Evolutionary conservation across 2,113 vertebrate species (phyloP).

Genomic region (Hirundichthys speculiger): DNA sequence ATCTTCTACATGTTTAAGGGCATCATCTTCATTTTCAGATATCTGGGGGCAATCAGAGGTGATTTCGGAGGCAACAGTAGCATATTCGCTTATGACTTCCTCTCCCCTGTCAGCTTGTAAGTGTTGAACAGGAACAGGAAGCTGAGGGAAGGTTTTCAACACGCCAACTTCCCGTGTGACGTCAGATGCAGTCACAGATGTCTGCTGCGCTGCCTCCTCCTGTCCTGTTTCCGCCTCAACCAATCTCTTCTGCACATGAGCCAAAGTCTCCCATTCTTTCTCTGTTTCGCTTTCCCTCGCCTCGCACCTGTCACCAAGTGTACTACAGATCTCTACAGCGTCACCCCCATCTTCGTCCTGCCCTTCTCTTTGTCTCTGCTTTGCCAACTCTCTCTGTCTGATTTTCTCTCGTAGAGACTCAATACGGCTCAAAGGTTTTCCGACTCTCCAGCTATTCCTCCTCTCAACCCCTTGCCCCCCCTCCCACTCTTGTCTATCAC

Average conservation of each 20-base stretch:
- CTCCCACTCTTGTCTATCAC: slow-evolving; percentile 43
- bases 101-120: slow-evolving; percentile 55
- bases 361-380: slow-evolving; percentile 29
- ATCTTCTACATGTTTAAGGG: slow-evolving; percentile 55
- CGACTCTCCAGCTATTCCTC: slow-evolving; percentile 74
- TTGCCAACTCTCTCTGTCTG: slow-evolving; percentile 65
- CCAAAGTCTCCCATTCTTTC: slow-evolving; percentile 41
- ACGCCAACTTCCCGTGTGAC: slow-evolving; percentile 75
- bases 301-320: slow-evolving; percentile 10
- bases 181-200: slow-evolving; percentile 57
- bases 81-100: slow-evolving; percentile 54
- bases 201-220: slow-evolving; percentile 63
- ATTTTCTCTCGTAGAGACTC: slow-evolving; percentile 78
- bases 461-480: slow-evolving; percentile 56
- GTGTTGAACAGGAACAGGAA: slow-evolving; percentile 78
- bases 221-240: slow-evolving; percentile 54
- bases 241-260: slow-evolving; percentile 37
- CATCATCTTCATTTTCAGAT: slow-evolving; percentile 49
- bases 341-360: slow-evolving; percentile 27
- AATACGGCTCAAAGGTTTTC: slow-evolving; percentile 75
- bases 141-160: slow-evolving; percentile 73
- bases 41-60: slow-evolving; percentile 24
- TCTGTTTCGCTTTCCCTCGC: slow-evolving; percentile 33
- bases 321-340: slow-evolving; percentile 11
- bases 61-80: slow-evolving; percentile 22